Base-by-base conservation (phyloP, 1,140 invertebrate genomes). In the Trypoxylus dichotomus region DNA sequence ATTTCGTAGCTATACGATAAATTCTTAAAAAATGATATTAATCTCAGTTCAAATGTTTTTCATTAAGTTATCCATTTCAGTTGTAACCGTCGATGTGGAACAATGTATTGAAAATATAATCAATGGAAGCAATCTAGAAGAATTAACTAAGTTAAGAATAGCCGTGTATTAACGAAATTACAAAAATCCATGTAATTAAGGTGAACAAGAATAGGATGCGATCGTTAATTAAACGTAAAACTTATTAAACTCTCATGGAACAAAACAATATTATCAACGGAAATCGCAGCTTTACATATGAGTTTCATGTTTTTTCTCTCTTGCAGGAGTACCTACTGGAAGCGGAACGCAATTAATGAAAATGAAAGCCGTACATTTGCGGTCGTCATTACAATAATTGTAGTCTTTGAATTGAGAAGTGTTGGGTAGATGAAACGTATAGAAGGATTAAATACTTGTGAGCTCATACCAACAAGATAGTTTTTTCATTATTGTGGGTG, bases 211-310 rank as follows among this genome's bases (percentile, higher is more conserved):
- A 74, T 74, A 74, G 72, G 72, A 68, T 68, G 60, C 21, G 27
- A 74, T 74, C n/a, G 72, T 21, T 74, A 74, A 74, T 74, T 74
- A 74, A 37, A 41, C 72, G 24, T 74, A 74, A 74, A 74, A 74
- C 41, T 74, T 74, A 74, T 74, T 74, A 74, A 74, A 43, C 72
- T 74, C 72, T 74, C 72, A 41, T 24, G 41, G 29, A 24, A 43
- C 72, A 74, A 42, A 74, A 74, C 72, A 74, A 74, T 74, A 74
- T 74, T 74, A 74, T 74, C 72, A 74, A 74, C 72, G 72, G 72
- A 74, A 74, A 74, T 74, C 72, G 41, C 72, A 74, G 29, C 10
- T 74, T 74, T 74, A 74, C 72, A 74, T 74, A 8, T n/a, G 72
- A 3, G 41, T 43, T 74, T 24, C 60, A 24, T 68, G 60, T 68